Conservation (phyloP, 1,140 invertebrate species). For the Scaptomyza hsui region DNA sequence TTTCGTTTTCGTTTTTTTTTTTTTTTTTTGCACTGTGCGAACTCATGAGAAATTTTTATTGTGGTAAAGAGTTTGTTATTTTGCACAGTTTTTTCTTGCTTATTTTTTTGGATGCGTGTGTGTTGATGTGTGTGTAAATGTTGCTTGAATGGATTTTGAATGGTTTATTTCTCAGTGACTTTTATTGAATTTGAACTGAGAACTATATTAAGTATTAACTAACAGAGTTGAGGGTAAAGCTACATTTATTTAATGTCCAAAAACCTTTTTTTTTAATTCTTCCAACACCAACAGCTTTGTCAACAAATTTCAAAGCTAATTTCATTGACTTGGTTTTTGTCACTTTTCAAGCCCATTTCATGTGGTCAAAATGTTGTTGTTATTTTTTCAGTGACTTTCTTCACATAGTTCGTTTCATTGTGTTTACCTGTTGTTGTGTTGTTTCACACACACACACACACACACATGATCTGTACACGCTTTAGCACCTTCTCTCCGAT, state of each 20-base stretch:
- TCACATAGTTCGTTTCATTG: constrained; percentile 4
- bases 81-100: background rate
- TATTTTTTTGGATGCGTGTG: constrained; percentile 29
- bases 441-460: constrained; percentile 10
- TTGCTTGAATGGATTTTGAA: constrained; percentile 28
- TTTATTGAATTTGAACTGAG: constrained; percentile 19
- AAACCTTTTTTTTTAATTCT: background rate
- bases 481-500: constrained; percentile 33
- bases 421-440: background rate
- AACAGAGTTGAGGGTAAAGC: background rate
- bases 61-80: constrained; percentile 15
- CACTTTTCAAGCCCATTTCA: constrained; percentile 1
- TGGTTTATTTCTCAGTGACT: constrained; percentile 6
- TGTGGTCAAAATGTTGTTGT: constrained; percentile 1
- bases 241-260: too few relatives aligned
- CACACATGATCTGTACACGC: background rate
- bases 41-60: constrained; percentile 36
- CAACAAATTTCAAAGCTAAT: background rate
- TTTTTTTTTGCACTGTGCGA: constrained; percentile 5
- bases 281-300: background rate
- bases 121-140: constrained; percentile 23
- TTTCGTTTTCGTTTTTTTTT: too few relatives aligned
- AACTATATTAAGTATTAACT: background rate
- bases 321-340: constrained; percentile 3
- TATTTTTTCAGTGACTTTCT: constrained; percentile 1